Evolutionary conservation across 2,797 vertebrate species (phyloP), one percentile per base, ranked within the genome.

Genomic region (Falco rusticolus): DNA sequence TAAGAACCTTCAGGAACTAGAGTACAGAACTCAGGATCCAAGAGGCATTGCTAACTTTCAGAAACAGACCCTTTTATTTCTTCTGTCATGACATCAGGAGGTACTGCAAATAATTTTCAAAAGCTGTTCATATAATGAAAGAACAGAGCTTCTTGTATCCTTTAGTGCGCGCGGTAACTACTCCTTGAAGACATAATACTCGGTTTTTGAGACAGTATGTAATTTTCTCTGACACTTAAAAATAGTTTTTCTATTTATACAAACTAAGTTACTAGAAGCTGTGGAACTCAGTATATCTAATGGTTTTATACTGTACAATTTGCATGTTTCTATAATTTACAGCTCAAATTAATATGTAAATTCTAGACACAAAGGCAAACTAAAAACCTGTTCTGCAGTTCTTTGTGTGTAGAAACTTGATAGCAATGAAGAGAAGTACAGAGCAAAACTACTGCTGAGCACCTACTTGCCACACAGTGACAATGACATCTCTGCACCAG

Each of bases 21-120:
- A 84, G n/a, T 61, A 78, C 28, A 69, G 34, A 94, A 69, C 28
- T 12, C 14, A 16, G 31, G 33, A 84, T 56, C 12, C 54, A 59
- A 79, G 69, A 69, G 61, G 65, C 25, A 25, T 88, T 68, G n/a
- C 24, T 75, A 78, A 77, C 47, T 5, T 3, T 13, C 56, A 70
- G 72, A 79, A 68, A 68, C 17, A 11, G 10, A 84, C 47, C 28
- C 75, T 88, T 66, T 96, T 96, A 84, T 94, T 94, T 83, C 87
- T 95, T 90, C 91, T 94, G 64, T 70, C 61, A 78, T 76, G 82
- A 65, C 47, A 80, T 91, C 84, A 76, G 61, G 70, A 94, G 64
- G 69, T 64, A 91, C 63, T 94, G 77, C 87, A 97, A 97, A 93
- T 95, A 87, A 94, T 96, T 97, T 90, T 79, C 91, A 29, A 59